phyloP scores from a whole-genome alignment of 37 sponge, comb jelly and placozoan genomes.

The Beroe ovata region DNA sequence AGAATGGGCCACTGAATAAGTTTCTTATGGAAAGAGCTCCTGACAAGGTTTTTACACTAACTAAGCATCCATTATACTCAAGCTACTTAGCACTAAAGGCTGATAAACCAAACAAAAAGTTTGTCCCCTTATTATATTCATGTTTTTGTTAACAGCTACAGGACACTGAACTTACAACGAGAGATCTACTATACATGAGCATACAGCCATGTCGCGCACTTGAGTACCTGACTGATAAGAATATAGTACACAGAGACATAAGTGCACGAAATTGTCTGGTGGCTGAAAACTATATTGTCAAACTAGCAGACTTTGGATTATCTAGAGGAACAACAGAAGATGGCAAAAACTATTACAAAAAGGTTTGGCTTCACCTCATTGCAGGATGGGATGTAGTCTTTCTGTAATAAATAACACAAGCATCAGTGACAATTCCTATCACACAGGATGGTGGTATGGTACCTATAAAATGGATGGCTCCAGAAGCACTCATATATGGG shows the following conservation, averaged over 20 bases:
- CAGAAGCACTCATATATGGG: constrained; percentile 60
- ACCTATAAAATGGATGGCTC: constrained; percentile 61
- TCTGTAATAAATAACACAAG: too few relatives aligned
- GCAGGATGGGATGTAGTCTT: too few relatives aligned
- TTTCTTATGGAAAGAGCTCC: constrained; percentile 43
- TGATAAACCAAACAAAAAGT: too few relatives aligned
- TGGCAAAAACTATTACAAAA: constrained; percentile 60
- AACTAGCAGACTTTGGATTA: constrained; percentile 50
- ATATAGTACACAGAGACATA: constrained; percentile 43
- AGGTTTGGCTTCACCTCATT: too few relatives aligned
- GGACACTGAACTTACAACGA: not conserved
- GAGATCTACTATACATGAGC: constrained; percentile 29
- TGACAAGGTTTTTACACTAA: too few relatives aligned
- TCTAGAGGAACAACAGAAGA: constrained; percentile 48
- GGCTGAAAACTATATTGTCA: constrained; percentile 18
- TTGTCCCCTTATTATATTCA: too few relatives aligned
- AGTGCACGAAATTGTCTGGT: constrained; percentile 59
- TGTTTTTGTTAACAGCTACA: not conserved
- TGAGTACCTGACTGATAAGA: constrained; percentile 5
- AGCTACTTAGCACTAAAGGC: too few relatives aligned
- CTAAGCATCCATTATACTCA: too few relatives aligned
- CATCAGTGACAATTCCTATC: too few relatives aligned
- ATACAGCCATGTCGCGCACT: constrained; percentile 44
- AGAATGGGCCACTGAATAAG: constrained; percentile 20
- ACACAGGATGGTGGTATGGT: constrained; percentile 66